Base-by-base conservation (phyloP, 2,797 vertebrate species). In the Ctenosaura bakeri region DNA sequence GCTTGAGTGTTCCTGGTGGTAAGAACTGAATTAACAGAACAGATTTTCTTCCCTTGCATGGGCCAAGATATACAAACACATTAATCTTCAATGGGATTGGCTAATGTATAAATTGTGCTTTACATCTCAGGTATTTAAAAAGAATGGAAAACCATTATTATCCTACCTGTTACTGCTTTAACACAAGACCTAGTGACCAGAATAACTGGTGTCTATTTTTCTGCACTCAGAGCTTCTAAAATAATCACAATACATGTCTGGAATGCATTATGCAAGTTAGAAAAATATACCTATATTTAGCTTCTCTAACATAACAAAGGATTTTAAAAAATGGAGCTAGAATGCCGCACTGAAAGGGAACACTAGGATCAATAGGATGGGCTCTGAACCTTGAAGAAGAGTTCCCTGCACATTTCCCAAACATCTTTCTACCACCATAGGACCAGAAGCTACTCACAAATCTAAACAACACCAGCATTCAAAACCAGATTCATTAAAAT, bases 401-500 rank as follows among this genome's bases (percentile, higher is more conserved):
- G 50, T 62, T 82, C 35, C 52, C 52, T 59, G n/a, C 7, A 82
- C n/a, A 8, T 73, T 88, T 88, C 29, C 16, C 52, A 59, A 22
- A 59, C 64, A 74, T 88, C 42, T 74, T 42, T 54, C 54, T 12
- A n/a, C 26, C 38, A 46, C 1, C 6, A 66, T 52, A 83, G 12
- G 69, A 18, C 35, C 29, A 83, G 10, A 62, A 73, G 46, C 29
- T 14, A 42, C 52, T 74, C 32, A 71, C 22, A 22, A 38, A 38
- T 35, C 64, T n/a, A 69, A 69, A 38, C 13, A 38, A 81, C 10
- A 24, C 64, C 50, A 81, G 24, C 50, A 18, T 35, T 88, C 54
- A 83, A 88, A 74, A 73, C 50, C 29, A 83, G 26, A 74, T 74
- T 26, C 42, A 54, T 79, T 69, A 59, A 79, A 50, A 66, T 52